Base-by-base conservation (phyloP, 1,140 invertebrate species). In the Andrena cerasifolii region DNA sequence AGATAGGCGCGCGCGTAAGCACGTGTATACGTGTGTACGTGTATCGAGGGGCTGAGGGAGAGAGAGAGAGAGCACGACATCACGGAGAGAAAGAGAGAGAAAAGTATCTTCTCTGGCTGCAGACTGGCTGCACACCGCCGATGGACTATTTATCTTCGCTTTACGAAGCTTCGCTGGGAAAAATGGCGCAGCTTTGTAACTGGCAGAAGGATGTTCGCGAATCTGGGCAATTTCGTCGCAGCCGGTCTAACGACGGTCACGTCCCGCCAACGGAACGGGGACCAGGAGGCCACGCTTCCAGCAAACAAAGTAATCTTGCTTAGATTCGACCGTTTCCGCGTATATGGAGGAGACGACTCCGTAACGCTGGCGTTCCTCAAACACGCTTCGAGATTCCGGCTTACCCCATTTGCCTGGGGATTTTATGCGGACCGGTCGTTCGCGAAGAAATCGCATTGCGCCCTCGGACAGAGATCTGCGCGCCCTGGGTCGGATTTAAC, bases 111-210 rank as follows among this genome's bases (percentile, higher is more conserved):
- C 68, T 56, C 45, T 47, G 36, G 56, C 61, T 77, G 54, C 76
- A 14, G 31, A 58, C 59, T 62, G 79, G 74, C 71, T 70, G 80
- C 67, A 76, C 83, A 73, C 78, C 83, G 73, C 78, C 75, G 78
- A 68, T 76, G 82, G 80, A 83, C 86, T 87, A 87, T 87, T 86
- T 84, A 87, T 86, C 85, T 86, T 85, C 85, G 83, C 86, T 85
- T 87, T 86, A 79, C 78, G 80, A 86, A 85, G 78, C 81, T 74
- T 66, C 77, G 26, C 75, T n/a, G 56, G 74, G 80, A 84, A 87
- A 87, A 87, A 87, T 87, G 83, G 80, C 72, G 59, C 82, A 85
- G 83, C 85, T 87, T 87, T 87, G 85, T 87, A 86, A 86, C 85
- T 81, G 86, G 78, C 82, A 83, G 81, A 76, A 72, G 76, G 85